phyloP scores from a whole-genome alignment of 35 echinoderm and acorn worm genomes.

The Heliocidaris tuberculata region DNA sequence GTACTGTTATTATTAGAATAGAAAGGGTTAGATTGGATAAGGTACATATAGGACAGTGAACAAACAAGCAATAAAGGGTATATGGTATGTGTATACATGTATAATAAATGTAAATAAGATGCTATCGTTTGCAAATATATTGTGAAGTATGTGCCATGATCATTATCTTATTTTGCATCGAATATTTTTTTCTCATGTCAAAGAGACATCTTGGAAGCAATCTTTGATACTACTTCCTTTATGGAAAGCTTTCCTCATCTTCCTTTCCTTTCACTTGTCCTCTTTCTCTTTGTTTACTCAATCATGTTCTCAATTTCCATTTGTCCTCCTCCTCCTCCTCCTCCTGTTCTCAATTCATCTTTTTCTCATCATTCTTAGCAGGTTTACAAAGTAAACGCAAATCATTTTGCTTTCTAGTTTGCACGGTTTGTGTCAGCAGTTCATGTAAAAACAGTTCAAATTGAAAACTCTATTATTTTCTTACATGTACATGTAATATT shows the following conservation, averaged over 20 bases:
- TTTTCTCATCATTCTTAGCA: not conserved
- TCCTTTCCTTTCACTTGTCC: not conserved
- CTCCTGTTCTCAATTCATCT: not conserved
- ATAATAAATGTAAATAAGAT: not conserved
- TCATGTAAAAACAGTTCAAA: not conserved
- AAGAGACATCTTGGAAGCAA: too few relatives aligned
- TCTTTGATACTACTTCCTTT: not conserved
- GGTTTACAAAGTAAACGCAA: not conserved
- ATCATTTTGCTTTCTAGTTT: not conserved
- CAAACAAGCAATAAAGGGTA: not conserved
- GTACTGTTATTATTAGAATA: not conserved
- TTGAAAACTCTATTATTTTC: not conserved
- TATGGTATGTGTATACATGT: not conserved
- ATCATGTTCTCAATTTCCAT: not conserved
- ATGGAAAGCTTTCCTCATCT: not conserved
- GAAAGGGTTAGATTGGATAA: not conserved
- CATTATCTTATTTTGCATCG: too few relatives aligned
- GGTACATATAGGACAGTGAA: not conserved
- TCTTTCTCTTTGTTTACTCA: not conserved
- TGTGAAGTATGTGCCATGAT: not conserved
- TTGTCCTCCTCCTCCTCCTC: not conserved
- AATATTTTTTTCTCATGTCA: not conserved
- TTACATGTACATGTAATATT: not conserved
- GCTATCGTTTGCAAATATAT: not conserved
- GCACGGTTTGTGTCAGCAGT: not conserved